Percentiles rank a stretch among this genome's conserved stretches.
phyloP scores from a whole-genome alignment of 2,888 invertebrate species.

The Harpagoxenus sublaevis region DNA sequence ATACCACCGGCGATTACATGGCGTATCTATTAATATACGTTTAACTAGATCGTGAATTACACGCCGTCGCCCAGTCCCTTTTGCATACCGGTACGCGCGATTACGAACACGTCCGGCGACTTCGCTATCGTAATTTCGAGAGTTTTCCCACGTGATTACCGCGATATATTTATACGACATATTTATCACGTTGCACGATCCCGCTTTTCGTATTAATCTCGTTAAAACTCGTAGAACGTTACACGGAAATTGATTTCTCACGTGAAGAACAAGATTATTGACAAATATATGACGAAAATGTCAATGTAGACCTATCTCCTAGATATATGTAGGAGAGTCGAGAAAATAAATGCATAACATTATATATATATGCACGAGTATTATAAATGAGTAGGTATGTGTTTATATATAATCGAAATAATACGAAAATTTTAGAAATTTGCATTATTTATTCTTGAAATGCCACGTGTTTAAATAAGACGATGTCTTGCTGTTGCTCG shows the following conservation, averaged over 20 bases:
- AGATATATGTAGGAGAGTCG: neutral
- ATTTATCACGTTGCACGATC: constrained; percentile 23
- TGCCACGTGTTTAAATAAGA: neutral
- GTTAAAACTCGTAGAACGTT: constrained; percentile 8
- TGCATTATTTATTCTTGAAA: neutral
- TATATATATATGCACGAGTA: neutral
- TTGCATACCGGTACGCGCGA: constrained; percentile 32
- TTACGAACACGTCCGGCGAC: constrained; percentile 41
- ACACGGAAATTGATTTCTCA: constrained; percentile 38
- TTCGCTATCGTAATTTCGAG: constrained; percentile 53
- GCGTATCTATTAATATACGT: constrained; percentile 48
- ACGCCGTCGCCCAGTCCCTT: constrained; percentile 9
- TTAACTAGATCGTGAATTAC: constrained; percentile 52
- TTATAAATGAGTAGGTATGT: neutral
- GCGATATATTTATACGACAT: constrained; percentile 41
- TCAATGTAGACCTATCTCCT: neutral
- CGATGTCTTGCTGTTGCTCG: neutral
- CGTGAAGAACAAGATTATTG: neutral
- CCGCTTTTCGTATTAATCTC: constrained; percentile 29
- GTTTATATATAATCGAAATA: neutral
- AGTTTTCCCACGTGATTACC: constrained; percentile 49
- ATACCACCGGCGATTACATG: constrained; percentile 24
- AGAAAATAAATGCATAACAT: neutral
- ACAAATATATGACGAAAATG: neutral
- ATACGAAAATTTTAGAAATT: neutral